These are phyloP conservation scores for Helicoverpa armigera DNA, from an alignment of 1,140 invertebrate species.

Conservation along the genomic window DNA sequence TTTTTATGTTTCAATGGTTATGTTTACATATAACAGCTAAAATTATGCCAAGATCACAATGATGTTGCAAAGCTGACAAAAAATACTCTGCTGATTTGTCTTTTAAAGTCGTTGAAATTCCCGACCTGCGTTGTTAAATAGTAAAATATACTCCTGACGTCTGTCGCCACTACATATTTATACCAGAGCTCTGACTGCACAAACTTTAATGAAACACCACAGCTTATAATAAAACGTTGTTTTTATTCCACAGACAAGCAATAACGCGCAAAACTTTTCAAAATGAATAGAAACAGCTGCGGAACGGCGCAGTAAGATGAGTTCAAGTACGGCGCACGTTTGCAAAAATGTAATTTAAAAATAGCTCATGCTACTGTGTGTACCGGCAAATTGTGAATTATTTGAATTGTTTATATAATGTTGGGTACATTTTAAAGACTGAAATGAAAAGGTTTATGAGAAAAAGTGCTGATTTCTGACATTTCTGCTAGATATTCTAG, in stretches of 20 bases:
- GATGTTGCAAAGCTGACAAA: too few species aligned
- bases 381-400: conserved; percentile 41
- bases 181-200: not conserved
- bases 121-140: too few species aligned
- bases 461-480: too few species aligned
- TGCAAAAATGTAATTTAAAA: conserved; percentile 51
- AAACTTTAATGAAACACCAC: conserved; percentile 35
- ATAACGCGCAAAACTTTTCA: conserved; percentile 40
- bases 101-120: not conserved
- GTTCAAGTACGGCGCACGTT: conserved; percentile 2
- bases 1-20: too few species aligned
- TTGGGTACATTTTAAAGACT: not conserved
- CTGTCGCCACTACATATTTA: conserved; percentile 5
- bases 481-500: too few species aligned
- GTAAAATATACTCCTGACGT: not conserved
- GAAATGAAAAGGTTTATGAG: too few species aligned
- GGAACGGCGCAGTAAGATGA: conserved; percentile 26
- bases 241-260: conserved; percentile 40
- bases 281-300: conserved; percentile 43
- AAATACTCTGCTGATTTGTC: too few species aligned
- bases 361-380: conserved; percentile 23
- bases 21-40: too few species aligned
- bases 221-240: conserved; percentile 29
- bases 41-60: too few species aligned
- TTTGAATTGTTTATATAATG: conserved; percentile 21